Evolutionary conservation across 2,797 vertebrate genomes (phyloP).

Genomic region (Chaenodraco wilsoni): DNA sequence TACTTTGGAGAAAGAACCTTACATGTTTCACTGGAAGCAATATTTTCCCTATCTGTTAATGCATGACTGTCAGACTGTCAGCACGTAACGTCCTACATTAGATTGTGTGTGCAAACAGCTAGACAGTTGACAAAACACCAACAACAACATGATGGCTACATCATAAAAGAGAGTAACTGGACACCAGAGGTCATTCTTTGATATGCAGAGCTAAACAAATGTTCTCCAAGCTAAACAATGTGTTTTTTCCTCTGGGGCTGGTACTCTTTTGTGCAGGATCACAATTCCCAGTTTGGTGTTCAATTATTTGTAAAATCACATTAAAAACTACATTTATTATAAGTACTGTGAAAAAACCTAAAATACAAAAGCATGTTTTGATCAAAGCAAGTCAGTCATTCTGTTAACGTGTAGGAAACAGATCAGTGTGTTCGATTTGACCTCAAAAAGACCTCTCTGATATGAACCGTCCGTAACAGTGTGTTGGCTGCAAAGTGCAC

Average conservation of each 20-base stretch:
- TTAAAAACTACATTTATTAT: neutral
- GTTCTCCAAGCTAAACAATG: neutral
- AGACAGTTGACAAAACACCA: neutral
- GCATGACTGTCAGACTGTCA: neutral
- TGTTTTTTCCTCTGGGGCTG: neutral
- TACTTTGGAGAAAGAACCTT: too few species aligned
- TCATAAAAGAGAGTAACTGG: slow-evolving; percentile 2
- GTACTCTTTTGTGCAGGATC: neutral
- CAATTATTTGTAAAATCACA: neutral
- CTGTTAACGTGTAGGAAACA: neutral
- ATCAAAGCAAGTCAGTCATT: neutral
- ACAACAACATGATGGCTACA: neutral
- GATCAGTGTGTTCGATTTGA: neutral
- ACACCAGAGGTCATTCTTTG: neutral
- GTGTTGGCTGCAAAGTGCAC: neutral
- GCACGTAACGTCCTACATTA: neutral
- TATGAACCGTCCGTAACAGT: neutral
- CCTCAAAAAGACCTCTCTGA: neutral
- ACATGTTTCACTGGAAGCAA: too few species aligned
- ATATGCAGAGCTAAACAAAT: neutral
- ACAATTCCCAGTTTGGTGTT: neutral
- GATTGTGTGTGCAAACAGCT: slow-evolving; percentile 16
- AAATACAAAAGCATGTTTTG: neutral
- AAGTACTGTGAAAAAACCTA: neutral
- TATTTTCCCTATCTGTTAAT: too few species aligned